Conservation (phyloP, 2,888 invertebrate species). For the Linnaemya tessellans region DNA sequence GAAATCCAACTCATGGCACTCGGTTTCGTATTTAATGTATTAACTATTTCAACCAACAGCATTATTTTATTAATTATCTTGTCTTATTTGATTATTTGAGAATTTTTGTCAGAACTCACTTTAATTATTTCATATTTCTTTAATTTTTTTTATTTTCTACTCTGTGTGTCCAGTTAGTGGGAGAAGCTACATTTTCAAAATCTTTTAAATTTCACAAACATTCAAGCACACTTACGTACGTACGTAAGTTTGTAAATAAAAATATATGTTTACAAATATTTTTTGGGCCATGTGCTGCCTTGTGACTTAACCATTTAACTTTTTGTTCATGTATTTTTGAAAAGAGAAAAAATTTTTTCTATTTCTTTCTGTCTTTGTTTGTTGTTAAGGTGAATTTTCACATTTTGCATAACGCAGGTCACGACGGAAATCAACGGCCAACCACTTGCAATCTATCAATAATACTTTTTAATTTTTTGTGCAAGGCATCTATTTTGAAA, state of each 20-base stretch:
- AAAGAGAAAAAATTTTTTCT: slow-evolving; percentile 23
- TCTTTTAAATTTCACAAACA: neutral
- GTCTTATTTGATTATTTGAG: slow-evolving; percentile 55
- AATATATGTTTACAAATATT: neutral
- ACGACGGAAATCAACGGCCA: slow-evolving; percentile 81
- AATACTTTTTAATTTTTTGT: slow-evolving; percentile 74
- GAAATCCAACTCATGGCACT: too few species aligned
- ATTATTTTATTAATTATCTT: slow-evolving; percentile 18
- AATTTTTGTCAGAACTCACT: slow-evolving; percentile 51
- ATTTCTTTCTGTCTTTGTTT: slow-evolving; percentile 34
- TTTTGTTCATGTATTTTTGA: slow-evolving; percentile 45
- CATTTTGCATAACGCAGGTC: slow-evolving; percentile 82
- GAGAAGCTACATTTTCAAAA: slow-evolving; percentile 17
- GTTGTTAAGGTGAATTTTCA: slow-evolving; percentile 74
- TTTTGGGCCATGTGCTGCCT: slow-evolving; percentile 5
- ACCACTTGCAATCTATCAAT: slow-evolving; percentile 82
- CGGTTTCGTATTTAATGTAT: too few species aligned
- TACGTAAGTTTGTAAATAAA: slow-evolving; percentile 1
- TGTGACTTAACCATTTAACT: slow-evolving; percentile 57
- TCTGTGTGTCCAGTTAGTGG: slow-evolving; percentile 48
- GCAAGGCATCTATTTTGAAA: slow-evolving; percentile 41
- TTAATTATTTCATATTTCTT: slow-evolving; percentile 26
- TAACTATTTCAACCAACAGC: too few species aligned
- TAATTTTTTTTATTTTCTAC: too few species aligned
- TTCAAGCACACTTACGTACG: too few species aligned